These are phyloP conservation scores for Pseudomugil tenellus DNA, from an alignment of 2,797 vertebrate species.

Conservation along the genomic window DNA sequence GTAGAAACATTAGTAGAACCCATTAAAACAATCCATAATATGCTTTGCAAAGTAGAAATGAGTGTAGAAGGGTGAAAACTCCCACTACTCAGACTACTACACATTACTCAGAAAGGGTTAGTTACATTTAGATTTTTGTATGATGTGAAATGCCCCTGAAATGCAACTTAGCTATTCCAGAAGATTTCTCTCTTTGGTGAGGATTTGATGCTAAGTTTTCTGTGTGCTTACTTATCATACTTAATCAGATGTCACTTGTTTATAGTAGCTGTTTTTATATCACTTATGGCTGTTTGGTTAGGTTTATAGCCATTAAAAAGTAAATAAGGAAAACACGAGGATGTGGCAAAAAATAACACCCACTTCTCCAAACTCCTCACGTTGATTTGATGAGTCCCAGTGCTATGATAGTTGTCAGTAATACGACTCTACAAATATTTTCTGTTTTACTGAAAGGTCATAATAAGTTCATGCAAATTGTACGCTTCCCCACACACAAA, in stretches of 20 bases:
- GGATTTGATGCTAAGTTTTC: too few relatives aligned
- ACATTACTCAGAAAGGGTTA: neutral
- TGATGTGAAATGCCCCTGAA: too few relatives aligned
- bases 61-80: neutral
- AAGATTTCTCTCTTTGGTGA: too few relatives aligned
- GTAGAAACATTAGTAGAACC: too few relatives aligned
- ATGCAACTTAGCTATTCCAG: too few relatives aligned
- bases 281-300: neutral
- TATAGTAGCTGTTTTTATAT: neutral
- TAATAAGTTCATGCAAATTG: neutral
- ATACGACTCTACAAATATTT: neutral
- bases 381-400: neutral
- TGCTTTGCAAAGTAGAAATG: neutral
- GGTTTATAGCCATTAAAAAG: neutral
- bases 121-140: too few relatives aligned
- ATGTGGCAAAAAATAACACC: neutral
- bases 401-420: neutral
- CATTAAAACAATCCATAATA: neutral
- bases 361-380: neutral
- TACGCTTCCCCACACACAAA: neutral
- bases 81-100: too few relatives aligned
- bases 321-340: neutral
- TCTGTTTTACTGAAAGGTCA: constrained; percentile 2
- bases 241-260: too few relatives aligned
- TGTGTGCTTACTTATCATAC: too few relatives aligned